Percentiles rank a stretch among this genome's conserved stretches.
These are phyloP conservation scores for Petaurus breviceps DNA, from an alignment of 2,113 vertebrate species.

Conservation along the genomic window DNA sequence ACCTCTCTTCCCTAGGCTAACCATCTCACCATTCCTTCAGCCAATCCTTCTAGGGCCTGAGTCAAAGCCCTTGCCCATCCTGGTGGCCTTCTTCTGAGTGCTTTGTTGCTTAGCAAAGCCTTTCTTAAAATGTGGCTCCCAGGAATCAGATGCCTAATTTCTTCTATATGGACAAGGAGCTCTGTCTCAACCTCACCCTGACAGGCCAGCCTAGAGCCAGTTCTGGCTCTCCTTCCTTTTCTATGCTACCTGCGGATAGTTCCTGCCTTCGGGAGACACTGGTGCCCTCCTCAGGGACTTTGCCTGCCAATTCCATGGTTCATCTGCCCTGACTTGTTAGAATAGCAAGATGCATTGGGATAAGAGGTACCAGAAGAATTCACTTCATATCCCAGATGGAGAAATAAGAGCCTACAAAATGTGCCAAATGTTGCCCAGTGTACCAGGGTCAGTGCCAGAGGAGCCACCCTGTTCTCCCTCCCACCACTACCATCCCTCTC, in stretches of 20 bases:
- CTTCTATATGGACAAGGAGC: background rate
- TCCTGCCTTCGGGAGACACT: background rate
- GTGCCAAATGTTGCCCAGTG: background rate
- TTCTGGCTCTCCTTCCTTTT: background rate
- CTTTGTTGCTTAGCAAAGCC: fast-evolving
- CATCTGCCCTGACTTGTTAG: background rate
- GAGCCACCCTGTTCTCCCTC: background rate
- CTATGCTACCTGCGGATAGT: background rate
- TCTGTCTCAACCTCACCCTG: background rate
- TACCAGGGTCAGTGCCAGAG: background rate
- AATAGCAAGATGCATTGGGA: no score
- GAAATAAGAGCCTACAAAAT: background rate
- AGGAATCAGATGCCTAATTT: background rate
- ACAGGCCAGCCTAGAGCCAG: background rate
- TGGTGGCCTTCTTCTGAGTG: background rate
- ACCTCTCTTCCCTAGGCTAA: background rate
- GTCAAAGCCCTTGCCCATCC: background rate
- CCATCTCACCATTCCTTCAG: background rate
- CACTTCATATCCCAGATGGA: background rate
- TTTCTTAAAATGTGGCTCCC: background rate
- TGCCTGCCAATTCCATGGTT: background rate
- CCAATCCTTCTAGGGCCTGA: background rate
- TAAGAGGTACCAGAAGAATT: background rate
- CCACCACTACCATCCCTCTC: background rate
- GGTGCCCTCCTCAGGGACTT: background rate